These are phyloP conservation scores for Agrochola litura DNA, from an alignment of 2,888 invertebrate species.

Conservation along the genomic window DNA sequence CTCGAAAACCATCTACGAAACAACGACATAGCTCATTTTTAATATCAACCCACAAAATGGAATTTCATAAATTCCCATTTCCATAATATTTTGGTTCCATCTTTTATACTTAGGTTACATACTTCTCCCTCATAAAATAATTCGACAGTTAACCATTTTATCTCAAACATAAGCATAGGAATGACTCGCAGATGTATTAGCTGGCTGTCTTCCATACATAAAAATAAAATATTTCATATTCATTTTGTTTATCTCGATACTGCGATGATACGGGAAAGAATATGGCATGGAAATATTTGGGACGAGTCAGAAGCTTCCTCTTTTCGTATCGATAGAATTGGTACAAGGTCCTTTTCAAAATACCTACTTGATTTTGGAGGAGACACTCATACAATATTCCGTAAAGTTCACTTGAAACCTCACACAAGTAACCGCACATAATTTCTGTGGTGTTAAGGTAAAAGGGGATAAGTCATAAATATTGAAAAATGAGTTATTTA, in stretches of 20 bases:
- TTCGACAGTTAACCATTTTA: constrained; percentile 42
- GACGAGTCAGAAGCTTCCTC: not conserved
- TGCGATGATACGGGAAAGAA: constrained; percentile 22
- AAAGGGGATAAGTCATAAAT: no score
- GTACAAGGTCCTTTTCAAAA: constrained; percentile 23
- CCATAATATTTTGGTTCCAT: constrained; percentile 2
- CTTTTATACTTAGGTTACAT: constrained; percentile 5
- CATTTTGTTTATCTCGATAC: constrained; percentile 47
- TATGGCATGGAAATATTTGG: constrained; percentile 23
- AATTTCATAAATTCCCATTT: constrained; percentile 12
- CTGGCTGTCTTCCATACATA: constrained; percentile 52
- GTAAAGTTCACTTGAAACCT: not conserved
- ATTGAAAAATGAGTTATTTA: no score
- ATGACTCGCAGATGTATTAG: constrained; percentile 48
- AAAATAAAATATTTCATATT: constrained; percentile 46
- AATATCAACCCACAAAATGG: constrained; percentile 25
- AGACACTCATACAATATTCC: not conserved
- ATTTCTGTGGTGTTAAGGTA: no score
- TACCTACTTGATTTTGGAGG: not conserved
- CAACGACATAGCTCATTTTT: not conserved
- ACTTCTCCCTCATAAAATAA: constrained; percentile 21
- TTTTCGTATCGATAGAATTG: constrained; percentile 12
- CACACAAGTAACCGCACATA: not conserved
- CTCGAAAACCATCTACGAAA: not conserved
- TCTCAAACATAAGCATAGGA: constrained; percentile 51